These are phyloP conservation scores for Pipistrellus kuhlii DNA, from an alignment of 2,797 vertebrate genomes.

Conservation along the genomic window DNA sequence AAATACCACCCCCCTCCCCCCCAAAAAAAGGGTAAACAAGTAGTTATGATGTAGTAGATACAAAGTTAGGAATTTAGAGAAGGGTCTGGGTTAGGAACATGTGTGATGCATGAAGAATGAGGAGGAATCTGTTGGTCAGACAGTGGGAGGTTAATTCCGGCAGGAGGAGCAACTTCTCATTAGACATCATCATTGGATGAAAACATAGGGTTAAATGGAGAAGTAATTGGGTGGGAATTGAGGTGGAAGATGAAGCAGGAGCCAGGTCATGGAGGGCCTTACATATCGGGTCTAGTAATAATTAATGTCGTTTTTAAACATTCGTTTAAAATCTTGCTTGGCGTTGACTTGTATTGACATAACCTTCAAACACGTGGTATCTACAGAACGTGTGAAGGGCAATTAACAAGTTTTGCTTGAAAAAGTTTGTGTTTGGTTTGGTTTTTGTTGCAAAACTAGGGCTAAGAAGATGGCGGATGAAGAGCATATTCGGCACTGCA, in stretches of 20 bases:
- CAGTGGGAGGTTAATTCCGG: background rate
- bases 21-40: background rate
- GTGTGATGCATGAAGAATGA: background rate
- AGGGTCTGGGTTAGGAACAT: background rate
- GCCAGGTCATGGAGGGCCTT: background rate
- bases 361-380: no score
- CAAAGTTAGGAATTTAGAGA: background rate
- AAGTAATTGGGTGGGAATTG: background rate
- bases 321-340: no score
- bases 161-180: background rate
- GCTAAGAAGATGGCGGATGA: no score
- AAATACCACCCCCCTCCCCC: background rate
- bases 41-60: background rate
- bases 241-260: background rate
- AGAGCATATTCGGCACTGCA: no score
- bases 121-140: background rate
- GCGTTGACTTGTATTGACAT: no score
- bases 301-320: no score
- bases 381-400: no score
- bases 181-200: background rate
- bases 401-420: no score
- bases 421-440: no score
- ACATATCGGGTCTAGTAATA: no score
- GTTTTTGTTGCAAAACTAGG: no score
- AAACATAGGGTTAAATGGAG: background rate